phyloP scores from a whole-genome alignment of 1,140 invertebrate species.

The Brachionus calyciflorus region DNA sequence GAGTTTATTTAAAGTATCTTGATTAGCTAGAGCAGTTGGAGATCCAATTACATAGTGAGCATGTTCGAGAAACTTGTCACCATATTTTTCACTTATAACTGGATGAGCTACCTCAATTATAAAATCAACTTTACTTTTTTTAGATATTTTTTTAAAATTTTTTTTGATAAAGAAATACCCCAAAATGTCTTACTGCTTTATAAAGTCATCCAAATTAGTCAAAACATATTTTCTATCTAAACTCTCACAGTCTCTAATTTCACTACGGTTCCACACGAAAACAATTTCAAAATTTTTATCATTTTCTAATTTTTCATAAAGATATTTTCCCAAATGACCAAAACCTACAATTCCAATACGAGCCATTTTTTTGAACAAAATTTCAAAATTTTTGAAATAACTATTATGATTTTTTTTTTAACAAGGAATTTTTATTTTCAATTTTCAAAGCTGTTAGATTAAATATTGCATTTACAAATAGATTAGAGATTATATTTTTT shows the following conservation, averaged over 20 bases:
- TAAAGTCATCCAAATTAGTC: constrained; percentile 47
- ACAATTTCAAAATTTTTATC: constrained; percentile 24
- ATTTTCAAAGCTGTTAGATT: too few species aligned
- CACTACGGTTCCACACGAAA: constrained; percentile 34
- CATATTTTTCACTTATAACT: constrained; percentile 62
- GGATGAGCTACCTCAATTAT: constrained; percentile 68
- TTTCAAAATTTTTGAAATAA: too few species aligned
- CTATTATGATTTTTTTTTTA: too few species aligned
- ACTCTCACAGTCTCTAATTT: background rate
- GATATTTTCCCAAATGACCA: constrained; percentile 59
- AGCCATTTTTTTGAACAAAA: constrained; percentile 49
- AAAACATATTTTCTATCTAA: constrained; percentile 37
- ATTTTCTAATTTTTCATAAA: background rate
- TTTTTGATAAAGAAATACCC: background rate
- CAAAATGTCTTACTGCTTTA: background rate
- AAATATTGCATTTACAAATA: too few species aligned
- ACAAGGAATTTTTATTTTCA: too few species aligned
- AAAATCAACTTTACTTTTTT: constrained; percentile 62
- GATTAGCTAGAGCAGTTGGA: constrained; percentile 64
- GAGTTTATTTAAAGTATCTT: constrained; percentile 57
- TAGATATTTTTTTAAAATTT: background rate
- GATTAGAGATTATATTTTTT: too few species aligned
- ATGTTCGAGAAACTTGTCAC: constrained; percentile 60
- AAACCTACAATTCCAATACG: constrained; percentile 63
- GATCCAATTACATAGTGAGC: constrained; percentile 65